Base-by-base conservation (phyloP, 2,113 vertebrate genomes). In the Equus przewalskii region DNA sequence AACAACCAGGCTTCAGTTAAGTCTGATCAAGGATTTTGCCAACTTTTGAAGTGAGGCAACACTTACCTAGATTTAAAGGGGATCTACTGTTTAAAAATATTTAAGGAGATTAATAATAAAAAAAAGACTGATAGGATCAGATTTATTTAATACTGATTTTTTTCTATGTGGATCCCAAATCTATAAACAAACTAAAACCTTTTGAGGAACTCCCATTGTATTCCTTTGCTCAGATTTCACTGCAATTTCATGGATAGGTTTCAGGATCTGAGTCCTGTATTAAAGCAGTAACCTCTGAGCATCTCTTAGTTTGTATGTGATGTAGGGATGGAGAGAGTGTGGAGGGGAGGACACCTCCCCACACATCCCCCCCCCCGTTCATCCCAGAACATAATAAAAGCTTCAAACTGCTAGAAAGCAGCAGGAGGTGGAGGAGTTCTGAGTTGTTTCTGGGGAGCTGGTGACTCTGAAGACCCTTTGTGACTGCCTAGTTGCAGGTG, bases 141-240 rank as follows among this genome's bases (percentile, higher is more conserved):
- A 93, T 69, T 83, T 93, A 83, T 33, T 86, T 88, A 54, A 82
- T 62, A 28, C 24, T 67, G 3, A 49, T 65, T 80, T 91, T 89
- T 90, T 84, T 46, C 14, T 78, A 36, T 49, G 30, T 49, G 24
- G 8, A 85, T 89, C 12, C 6, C 8, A 70, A 72, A 56, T 69
- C 41, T 16, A 46, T 72, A 86, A 67, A 33, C 4, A 82, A 91
- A 82, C 6, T 11, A 19, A 73, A 83, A 28, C 14, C 33, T 89
- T 89, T 33, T 58, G 36, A 96, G 56, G 28, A 78, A 65, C 7
- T 91, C 22, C 49, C 60, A 14, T 82, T 54, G 86, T 76, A 44
- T 85, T 80, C 33, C n/a, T 93, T 65, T 72, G 54, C 36, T 81
- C 28, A 65, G 70, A 72, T 64, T 22, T 75, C 22, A 65, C 9